phyloP scores from a whole-genome alignment of 1,140 invertebrate genomes.

The Lepidurus arcticus region DNA sequence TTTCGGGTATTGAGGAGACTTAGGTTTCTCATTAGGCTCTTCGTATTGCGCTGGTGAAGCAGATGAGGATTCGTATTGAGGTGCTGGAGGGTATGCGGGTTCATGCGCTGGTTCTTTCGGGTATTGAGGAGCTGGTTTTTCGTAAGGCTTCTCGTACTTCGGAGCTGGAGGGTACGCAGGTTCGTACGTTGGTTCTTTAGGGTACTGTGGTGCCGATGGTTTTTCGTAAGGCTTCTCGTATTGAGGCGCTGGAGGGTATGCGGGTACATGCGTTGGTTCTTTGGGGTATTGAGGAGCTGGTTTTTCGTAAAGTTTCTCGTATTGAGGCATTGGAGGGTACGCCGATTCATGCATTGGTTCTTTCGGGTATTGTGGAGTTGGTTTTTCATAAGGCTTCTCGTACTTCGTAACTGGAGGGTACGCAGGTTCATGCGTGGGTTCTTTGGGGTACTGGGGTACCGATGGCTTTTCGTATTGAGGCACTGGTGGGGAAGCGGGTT shows the following conservation, averaged over 20 bases:
- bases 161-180: background rate
- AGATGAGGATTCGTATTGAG: background rate
- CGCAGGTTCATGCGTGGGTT: background rate
- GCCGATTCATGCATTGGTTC: background rate
- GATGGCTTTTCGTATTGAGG: background rate
- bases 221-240: background rate
- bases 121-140: background rate
- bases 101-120: background rate
- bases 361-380: background rate
- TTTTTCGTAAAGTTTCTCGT: background rate
- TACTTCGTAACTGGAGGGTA: background rate
- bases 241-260: background rate
- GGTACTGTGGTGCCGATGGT: background rate
- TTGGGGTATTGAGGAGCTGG: background rate
- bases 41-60: background rate
- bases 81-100: background rate
- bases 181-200: background rate
- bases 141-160: background rate
- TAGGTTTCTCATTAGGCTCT: background rate
- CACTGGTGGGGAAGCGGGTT: background rate
- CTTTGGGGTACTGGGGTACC: background rate
- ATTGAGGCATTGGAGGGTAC: background rate
- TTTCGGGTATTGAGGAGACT: background rate
- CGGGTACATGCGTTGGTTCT: background rate
- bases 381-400: background rate